Evolutionary conservation across 2,113 vertebrate species (phyloP), one percentile per base, ranked within the genome.

Genomic region (Gobio gobio): DNA sequence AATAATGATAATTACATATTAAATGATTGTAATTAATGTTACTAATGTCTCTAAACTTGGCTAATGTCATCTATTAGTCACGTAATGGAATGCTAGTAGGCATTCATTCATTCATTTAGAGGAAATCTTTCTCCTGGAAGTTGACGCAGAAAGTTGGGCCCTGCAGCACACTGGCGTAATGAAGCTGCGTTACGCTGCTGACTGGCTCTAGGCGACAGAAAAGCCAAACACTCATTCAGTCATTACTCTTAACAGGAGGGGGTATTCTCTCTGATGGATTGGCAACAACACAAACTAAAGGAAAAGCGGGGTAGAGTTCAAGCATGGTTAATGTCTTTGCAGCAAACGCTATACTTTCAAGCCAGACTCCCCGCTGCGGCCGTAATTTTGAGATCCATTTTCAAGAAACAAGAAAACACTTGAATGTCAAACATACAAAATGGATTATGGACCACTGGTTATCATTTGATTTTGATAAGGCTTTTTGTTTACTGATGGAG

Each of bases 281-380:
- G 85, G 78, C 61, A 59, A 72, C 73, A 72, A 77, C 61, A 83
- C 74, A 78, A 78, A 78, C 40, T 75, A 82, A 85, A 81, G 72
- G 58, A 73, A 66, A 33, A 85, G 43, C 58, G 3, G 68, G 10
- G 40, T 64, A 63, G 89, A 90, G 87, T 89, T 86, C 77, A 88
- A 47, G 86, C 47, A 24, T 91, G 88, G 86, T 83, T 89, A 90
- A 90, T 91, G 89, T 85, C n/a, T 89, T 87, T 51, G 86, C 83
- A 89, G 88, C 74, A 89, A 76, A 90, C 83, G 85, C 87, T 76
- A 87, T 74, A 64, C 81, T 88, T 87, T 88, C 86, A 84, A 82
- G 33, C 83, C 73, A 61, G 10, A 36, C 82, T 82, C 72, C 82
- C 82, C 61, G 36, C 87, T 77, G 82, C 13, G 85, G 59, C 20